phyloP scores from a whole-genome alignment of 2,888 invertebrate genomes.

The Synergus umbraculus region DNA sequence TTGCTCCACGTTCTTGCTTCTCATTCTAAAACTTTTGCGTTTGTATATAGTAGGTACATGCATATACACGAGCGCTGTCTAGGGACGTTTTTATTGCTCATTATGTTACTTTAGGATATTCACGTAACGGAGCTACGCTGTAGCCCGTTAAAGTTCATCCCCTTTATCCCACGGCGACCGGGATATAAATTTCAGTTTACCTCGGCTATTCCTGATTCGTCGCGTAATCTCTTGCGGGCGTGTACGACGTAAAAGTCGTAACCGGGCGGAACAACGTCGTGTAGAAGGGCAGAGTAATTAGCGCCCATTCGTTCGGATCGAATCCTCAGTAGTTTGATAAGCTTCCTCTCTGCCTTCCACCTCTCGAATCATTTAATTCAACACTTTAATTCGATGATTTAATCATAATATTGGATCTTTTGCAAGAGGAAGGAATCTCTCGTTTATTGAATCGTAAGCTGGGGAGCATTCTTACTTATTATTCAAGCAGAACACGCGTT shows the following conservation, averaged over 20 bases:
- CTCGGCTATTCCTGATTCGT: conserved; percentile 55
- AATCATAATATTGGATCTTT: neutral
- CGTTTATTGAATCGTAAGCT: conserved; percentile 29
- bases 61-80: neutral
- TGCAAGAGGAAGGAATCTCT: neutral
- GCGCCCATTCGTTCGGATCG: neutral
- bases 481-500: conserved; percentile 41
- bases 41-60: neutral
- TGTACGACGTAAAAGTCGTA: conserved; percentile 32
- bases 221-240: conserved; percentile 45
- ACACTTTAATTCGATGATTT: neutral
- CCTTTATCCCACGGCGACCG: conserved; percentile 49
- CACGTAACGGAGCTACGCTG: conserved; percentile 45
- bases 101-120: conserved; percentile 51
- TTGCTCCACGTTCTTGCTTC: neutral
- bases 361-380: neutral
- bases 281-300: conserved; percentile 15
- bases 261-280: neutral
- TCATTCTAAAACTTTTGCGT: neutral
- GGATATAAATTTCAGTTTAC: conserved; percentile 60
- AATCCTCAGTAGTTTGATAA: neutral
- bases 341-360: neutral
- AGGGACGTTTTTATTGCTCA: conserved; percentile 53
- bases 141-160: conserved; percentile 54
- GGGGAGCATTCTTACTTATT: conserved; percentile 31